Conservation (phyloP, 2,888 invertebrate genomes). For the Tyria jacobaeae region DNA sequence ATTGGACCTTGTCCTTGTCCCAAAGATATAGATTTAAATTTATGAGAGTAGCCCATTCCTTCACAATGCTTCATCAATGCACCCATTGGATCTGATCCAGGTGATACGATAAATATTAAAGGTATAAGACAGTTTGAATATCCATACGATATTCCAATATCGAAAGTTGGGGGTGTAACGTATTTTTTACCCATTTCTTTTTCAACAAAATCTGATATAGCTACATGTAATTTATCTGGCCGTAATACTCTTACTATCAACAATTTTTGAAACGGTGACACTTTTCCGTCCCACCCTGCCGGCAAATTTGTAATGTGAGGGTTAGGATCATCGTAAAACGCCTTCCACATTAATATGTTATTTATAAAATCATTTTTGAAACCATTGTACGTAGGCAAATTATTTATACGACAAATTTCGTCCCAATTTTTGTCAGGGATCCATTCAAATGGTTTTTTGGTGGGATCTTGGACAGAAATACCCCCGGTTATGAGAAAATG, state of each 20-base stretch:
- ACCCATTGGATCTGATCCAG: constrained; percentile 94
- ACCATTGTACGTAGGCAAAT: constrained; percentile 83
- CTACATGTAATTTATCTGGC: constrained; percentile 90
- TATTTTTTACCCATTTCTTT: constrained; percentile 90
- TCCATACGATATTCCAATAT: constrained; percentile 91
- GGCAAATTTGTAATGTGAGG: constrained; percentile 89
- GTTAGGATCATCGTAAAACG: constrained; percentile 88
- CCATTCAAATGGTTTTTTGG: constrained; percentile 90
- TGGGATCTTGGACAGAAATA: constrained; percentile 88
- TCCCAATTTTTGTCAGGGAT: constrained; percentile 92
- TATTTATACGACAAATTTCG: constrained; percentile 90
- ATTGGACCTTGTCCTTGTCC: constrained; percentile 93
- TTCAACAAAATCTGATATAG: constrained; percentile 88
- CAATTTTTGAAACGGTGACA: constrained; percentile 90
- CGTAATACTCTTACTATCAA: constrained; percentile 90
- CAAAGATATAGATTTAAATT: constrained; percentile 91
- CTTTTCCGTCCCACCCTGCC: constrained; percentile 86
- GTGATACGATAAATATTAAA: constrained; percentile 92
- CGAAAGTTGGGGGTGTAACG: constrained; percentile 92
- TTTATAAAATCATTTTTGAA: constrained; percentile 85
- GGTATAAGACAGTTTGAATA: constrained; percentile 92
- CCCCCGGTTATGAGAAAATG: constrained; percentile 93
- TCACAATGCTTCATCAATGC: constrained; percentile 92
- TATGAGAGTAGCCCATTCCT: constrained; percentile 88
- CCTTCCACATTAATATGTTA: constrained; percentile 86